Conservation (phyloP, 2,888 invertebrate genomes). For the Lasioglossum zephyrum region DNA sequence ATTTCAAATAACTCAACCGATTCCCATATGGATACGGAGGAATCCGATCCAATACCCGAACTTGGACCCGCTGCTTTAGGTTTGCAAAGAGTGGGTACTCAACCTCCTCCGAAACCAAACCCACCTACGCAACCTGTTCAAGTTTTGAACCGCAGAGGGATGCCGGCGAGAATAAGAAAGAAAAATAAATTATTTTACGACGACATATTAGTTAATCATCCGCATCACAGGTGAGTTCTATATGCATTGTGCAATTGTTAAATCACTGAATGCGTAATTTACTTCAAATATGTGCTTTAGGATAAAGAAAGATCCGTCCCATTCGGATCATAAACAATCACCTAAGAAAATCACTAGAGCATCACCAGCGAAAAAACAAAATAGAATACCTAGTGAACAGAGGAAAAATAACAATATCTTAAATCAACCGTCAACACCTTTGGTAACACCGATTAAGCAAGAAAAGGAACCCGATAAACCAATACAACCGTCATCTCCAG, state of each 20-base stretch:
- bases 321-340: constrained; percentile 84
- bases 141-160: constrained; percentile 93
- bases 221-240: constrained; percentile 87
- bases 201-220: constrained; percentile 93
- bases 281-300: constrained; percentile 61
- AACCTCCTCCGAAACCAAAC: constrained; percentile 89
- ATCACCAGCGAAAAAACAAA: constrained; percentile 85
- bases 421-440: constrained; percentile 73
- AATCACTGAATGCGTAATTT: constrained; percentile 4
- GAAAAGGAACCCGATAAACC: constrained; percentile 79
- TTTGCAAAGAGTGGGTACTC: constrained; percentile 92
- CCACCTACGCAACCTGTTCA: constrained; percentile 90
- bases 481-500: constrained; percentile 86
- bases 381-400: constrained; percentile 71
- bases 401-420: constrained; percentile 65
- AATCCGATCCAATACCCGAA: constrained; percentile 88
- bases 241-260: background rate
- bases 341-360: constrained; percentile 88
- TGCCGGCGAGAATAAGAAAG: constrained; percentile 96
- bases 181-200: constrained; percentile 95
- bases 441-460: constrained; percentile 79
- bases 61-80: constrained; percentile 93
- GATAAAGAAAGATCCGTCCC: constrained; percentile 82
- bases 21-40: constrained; percentile 86
- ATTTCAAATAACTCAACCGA: constrained; percentile 80